Conservation (phyloP, 2,888 invertebrate genomes). For the Cerastis rubricosa region DNA sequence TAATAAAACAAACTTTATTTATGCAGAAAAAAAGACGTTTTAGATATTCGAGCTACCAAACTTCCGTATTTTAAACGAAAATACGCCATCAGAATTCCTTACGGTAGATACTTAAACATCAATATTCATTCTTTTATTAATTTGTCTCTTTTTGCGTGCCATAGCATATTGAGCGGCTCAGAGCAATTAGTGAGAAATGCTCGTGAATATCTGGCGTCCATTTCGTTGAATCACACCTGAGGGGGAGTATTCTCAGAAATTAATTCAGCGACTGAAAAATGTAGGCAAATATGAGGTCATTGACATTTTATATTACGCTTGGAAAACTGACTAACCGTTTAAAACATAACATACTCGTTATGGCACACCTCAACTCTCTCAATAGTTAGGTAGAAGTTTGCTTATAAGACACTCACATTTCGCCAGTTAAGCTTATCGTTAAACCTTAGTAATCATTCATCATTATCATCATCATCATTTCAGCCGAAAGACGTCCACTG, state of each 20-base stretch:
- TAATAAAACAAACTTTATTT: slow-evolving; percentile 48
- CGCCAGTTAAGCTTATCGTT: background rate
- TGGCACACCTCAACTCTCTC: background rate
- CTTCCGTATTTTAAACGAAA: slow-evolving; percentile 35
- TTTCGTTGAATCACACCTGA: slow-evolving; percentile 74
- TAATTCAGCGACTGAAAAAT: slow-evolving; percentile 40
- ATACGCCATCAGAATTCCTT: slow-evolving; percentile 33
- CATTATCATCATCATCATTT: no score
- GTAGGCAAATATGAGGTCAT: slow-evolving; percentile 12
- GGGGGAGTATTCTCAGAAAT: slow-evolving; percentile 61
- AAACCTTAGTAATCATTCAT: background rate
- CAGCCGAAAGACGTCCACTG: no score
- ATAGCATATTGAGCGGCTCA: slow-evolving; percentile 81
- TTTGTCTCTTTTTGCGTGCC: slow-evolving; percentile 84
- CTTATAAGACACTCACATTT: background rate
- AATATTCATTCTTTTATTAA: slow-evolving; percentile 83
- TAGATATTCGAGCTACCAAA: slow-evolving; percentile 26
- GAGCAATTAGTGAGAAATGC: slow-evolving; percentile 86
- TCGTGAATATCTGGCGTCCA: slow-evolving; percentile 81
- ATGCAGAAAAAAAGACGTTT: slow-evolving; percentile 10
- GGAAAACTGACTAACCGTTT: background rate
- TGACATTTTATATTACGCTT: slow-evolving; percentile 13
- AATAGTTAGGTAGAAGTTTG: background rate
- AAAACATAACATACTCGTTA: background rate
- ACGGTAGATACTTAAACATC: slow-evolving; percentile 51